Evolutionary conservation across 2,113 vertebrate species (phyloP), one percentile per base, ranked within the genome.

Genomic region (Orientallactaga bullata): DNA sequence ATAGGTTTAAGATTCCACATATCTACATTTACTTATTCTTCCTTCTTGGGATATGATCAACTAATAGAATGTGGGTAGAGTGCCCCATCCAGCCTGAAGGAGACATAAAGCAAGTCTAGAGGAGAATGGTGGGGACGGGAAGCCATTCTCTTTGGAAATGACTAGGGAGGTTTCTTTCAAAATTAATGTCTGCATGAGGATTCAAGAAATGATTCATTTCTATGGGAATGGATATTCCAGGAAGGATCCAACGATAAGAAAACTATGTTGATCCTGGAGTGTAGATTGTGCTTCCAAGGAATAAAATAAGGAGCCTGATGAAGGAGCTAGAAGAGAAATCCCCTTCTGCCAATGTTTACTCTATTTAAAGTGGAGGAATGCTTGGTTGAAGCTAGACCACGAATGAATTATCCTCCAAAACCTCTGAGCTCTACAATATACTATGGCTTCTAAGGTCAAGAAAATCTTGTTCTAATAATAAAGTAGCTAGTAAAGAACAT

Each of bases 321-420:
- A 65, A 86, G 17, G 10, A 35, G 0, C 23, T 26, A 5, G 20
- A 81, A 42, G 20, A 91, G 60, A 91, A 80, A 89, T 30, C 4
- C 0, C 28, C 51, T 74, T 80, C 68, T 65, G 35, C 17, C 37
- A 39, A 55, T 82, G 7, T 85, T 78, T 35, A 47, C 28, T 91
- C 5, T 42, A 18, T 47, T 91, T 12, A 47, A 73, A 93, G 21
- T 15, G 77, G 39, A 90, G 17, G 95, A 85, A 81, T 23, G 10
- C 65, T 92, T 63, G 66, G 0, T 60, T 51, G 28, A 69, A 91
- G 32, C 35, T 26, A 28, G 65, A 72, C 26, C 55, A 37, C 63
- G 42, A 89, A 90, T 94, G 83, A 88, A 16, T 68, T 42, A 47
- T 39, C 17, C n/a, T 89, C 26, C 16, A 2, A 84, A 89, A 71